These are phyloP conservation scores for Enteromius afrohamiltoni DNA, from an alignment of 2,797 vertebrate genomes.

Conservation along the genomic window DNA sequence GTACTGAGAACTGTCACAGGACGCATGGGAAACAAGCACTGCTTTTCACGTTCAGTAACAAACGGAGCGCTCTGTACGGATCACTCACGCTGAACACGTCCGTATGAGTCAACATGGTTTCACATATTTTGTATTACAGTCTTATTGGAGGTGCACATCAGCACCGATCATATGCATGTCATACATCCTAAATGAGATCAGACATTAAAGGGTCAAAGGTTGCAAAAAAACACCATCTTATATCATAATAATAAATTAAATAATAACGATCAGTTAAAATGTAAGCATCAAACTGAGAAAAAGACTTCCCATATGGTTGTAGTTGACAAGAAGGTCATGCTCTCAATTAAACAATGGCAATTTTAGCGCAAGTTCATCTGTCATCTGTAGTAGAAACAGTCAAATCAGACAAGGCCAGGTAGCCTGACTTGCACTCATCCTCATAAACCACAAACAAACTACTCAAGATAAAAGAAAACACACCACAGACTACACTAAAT, in stretches of 20 bases:
- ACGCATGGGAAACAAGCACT: constrained; percentile 39
- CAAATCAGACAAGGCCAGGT: neutral
- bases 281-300: neutral
- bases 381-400: neutral
- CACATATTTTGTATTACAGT: neutral
- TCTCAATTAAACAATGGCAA: neutral
- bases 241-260: neutral
- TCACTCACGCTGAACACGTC: neutral
- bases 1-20: constrained; percentile 49
- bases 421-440: neutral
- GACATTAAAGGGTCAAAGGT: neutral
- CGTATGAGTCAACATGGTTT: neutral
- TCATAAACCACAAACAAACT: neutral
- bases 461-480: neutral
- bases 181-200: neutral
- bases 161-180: constrained; percentile 24
- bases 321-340: neutral
- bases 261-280: neutral
- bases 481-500: neutral
- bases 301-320: neutral
- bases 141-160: neutral
- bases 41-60: constrained; percentile 19
- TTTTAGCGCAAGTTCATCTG: neutral
- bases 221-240: neutral
- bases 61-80: neutral